These are phyloP conservation scores for Ctenicera cuprea DNA, from an alignment of 2,888 invertebrate genomes.

Conservation along the genomic window DNA sequence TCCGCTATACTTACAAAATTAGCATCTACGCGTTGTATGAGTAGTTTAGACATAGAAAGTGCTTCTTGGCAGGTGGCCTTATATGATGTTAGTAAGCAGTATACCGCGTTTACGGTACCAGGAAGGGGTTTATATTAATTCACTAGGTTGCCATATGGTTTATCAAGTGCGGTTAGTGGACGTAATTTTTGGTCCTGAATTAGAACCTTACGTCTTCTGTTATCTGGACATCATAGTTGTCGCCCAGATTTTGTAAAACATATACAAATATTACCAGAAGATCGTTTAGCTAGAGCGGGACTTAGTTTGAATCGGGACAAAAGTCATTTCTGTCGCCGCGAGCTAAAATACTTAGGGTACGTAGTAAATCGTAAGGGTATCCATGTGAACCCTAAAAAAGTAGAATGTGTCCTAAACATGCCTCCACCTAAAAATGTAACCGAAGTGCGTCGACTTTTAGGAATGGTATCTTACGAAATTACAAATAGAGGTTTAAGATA, in stretches of 20 bases:
- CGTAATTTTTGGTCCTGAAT: neutral
- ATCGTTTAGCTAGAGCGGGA: neutral
- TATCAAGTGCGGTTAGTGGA: conserved; percentile 11
- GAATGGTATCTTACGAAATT: neutral
- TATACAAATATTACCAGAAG: too few relatives aligned
- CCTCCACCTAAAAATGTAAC: neutral
- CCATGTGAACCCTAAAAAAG: conserved; percentile 41
- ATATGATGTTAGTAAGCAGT: neutral
- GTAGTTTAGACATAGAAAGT: conserved; percentile 8
- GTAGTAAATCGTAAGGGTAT: conserved; percentile 34
- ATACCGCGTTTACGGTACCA: conserved; percentile 15
- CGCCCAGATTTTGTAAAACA: too few relatives aligned
- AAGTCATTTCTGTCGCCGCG: conserved; percentile 27
- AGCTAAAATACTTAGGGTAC: conserved; percentile 43
- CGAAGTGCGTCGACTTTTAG: neutral
- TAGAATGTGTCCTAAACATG: neutral
- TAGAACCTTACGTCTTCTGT: conserved; percentile 2
- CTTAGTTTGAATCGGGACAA: neutral
- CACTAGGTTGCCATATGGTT: conserved; percentile 5
- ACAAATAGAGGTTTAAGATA: too few relatives aligned
- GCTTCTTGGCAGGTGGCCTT: conserved; percentile 19
- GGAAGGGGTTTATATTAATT: conserved; percentile 15
- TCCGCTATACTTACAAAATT: neutral
- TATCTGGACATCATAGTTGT: conserved; percentile 26
- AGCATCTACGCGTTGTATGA: neutral